Percentiles rank a stretch among this genome's conserved stretches.
phyloP scores from a whole-genome alignment of 1,140 invertebrate species.

The Polyergus mexicanus region DNA sequence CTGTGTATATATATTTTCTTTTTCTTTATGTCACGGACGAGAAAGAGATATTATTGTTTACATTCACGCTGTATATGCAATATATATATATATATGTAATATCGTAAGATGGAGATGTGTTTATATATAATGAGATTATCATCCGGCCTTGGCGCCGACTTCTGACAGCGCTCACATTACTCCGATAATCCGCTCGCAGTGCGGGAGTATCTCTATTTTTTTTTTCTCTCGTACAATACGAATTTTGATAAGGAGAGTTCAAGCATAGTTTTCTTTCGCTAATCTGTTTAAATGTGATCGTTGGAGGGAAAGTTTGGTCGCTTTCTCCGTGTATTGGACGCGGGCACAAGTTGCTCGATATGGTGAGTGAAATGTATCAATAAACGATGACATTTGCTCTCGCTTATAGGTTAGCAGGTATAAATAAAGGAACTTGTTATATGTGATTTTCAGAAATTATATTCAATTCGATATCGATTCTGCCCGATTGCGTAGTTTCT shows the following conservation, averaged over 20 bases:
- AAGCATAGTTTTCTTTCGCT: neutral
- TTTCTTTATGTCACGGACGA: no score
- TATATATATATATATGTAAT: no score
- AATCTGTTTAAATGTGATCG: slow-evolving; percentile 53
- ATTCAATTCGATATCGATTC: neutral
- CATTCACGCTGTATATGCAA: no score
- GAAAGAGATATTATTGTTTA: no score
- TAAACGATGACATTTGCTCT: neutral
- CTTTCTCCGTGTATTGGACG: slow-evolving; percentile 6
- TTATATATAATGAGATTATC: neutral
- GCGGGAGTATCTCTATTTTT: slow-evolving; percentile 46
- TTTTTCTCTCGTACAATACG: neutral
- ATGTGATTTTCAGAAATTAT: neutral
- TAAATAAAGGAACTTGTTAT: slow-evolving; percentile 27
- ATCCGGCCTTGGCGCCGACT: slow-evolving; percentile 21
- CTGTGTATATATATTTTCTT: no score
- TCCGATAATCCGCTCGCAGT: neutral
- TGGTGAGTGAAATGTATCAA: slow-evolving; percentile 38
- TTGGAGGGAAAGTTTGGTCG: neutral
- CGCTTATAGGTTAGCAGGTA: slow-evolving; percentile 63
- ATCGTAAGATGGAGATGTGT: no score
- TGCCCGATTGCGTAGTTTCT: neutral
- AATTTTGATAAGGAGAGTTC: slow-evolving; percentile 26
- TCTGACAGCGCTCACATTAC: slow-evolving; percentile 23
- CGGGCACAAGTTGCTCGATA: slow-evolving; percentile 41